Conservation (phyloP, 2,113 vertebrate genomes). For the Ammodytes dubius region DNA sequence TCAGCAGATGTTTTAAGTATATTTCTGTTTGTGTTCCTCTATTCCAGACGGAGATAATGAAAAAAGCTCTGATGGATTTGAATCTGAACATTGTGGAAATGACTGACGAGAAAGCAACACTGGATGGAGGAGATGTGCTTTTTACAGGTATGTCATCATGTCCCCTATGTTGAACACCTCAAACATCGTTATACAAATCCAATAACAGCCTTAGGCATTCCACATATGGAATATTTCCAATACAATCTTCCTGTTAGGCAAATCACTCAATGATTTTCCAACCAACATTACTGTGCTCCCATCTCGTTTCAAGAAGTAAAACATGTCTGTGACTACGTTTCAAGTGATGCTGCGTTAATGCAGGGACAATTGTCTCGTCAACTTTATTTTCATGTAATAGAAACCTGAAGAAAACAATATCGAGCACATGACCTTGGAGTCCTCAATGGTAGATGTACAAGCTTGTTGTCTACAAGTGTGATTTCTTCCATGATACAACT, state of each 20-base stretch:
- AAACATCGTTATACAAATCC: not conserved
- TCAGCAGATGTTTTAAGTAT: conserved; percentile 49
- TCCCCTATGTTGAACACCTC: not conserved
- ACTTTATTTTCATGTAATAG: no score
- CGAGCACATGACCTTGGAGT: no score
- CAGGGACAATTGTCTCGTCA: no score
- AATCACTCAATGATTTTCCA: no score
- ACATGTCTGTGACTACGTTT: no score
- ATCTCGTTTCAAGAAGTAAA: no score
- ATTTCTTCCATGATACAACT: not conserved
- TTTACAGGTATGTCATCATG: conserved; percentile 90
- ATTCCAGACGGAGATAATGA: conserved; percentile 91
- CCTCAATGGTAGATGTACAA: not conserved
- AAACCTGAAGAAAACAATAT: no score
- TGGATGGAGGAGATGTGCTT: conserved; percentile 97
- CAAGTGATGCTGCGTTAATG: no score
- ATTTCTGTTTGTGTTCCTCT: conserved; percentile 56
- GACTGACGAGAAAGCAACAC: conserved; percentile 92
- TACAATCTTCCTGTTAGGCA: no score
- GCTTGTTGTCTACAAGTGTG: not conserved
- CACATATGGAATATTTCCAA: not conserved
- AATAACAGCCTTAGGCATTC: not conserved
- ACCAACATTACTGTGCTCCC: no score
- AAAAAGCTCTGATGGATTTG: conserved; percentile 88
- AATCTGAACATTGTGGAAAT: conserved; percentile 95